Percentiles rank a stretch among this genome's conserved stretches.
These are phyloP conservation scores for Drepana arcuata DNA, from an alignment of 1,140 invertebrate genomes.

Conservation along the genomic window DNA sequence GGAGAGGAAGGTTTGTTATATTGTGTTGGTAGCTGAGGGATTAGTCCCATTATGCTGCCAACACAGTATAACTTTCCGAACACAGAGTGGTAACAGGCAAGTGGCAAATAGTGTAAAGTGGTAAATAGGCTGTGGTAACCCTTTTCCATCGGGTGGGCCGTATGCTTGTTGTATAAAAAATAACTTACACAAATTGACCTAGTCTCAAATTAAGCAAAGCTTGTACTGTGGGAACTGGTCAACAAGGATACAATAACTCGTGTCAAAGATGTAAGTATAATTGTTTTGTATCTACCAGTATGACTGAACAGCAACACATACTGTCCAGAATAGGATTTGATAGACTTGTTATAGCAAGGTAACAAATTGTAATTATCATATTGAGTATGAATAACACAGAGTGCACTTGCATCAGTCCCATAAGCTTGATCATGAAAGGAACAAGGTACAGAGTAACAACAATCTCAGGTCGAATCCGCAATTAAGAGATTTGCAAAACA, in stretches of 20 bases:
- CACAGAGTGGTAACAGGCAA: no score
- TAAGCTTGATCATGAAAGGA: neutral
- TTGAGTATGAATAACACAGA: conserved; percentile 54
- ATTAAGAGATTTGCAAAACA: neutral
- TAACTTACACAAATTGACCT: neutral
- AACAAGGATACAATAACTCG: neutral
- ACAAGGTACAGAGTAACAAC: neutral
- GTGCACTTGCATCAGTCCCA: conserved; percentile 47
- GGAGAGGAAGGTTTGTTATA: no score
- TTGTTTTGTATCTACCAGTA: conserved; percentile 40
- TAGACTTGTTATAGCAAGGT: conserved; percentile 56
- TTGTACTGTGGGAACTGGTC: neutral
- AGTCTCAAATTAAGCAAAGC: neutral
- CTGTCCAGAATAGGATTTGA: conserved; percentile 53
- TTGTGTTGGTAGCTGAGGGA: no score
- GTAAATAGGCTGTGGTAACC: neutral
- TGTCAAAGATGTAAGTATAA: neutral
- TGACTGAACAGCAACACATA: conserved; percentile 39
- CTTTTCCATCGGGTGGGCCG: neutral
- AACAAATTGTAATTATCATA: conserved; percentile 65
- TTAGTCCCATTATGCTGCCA: no score
- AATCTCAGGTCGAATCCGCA: neutral
- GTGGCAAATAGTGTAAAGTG: no score
- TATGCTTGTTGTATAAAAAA: neutral
- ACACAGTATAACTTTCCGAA: no score